A percentile compares a stretch with the other conserved stretches of the same genome.
Conservation (phyloP, 2,888 invertebrate species). For the Apamea anceps region DNA sequence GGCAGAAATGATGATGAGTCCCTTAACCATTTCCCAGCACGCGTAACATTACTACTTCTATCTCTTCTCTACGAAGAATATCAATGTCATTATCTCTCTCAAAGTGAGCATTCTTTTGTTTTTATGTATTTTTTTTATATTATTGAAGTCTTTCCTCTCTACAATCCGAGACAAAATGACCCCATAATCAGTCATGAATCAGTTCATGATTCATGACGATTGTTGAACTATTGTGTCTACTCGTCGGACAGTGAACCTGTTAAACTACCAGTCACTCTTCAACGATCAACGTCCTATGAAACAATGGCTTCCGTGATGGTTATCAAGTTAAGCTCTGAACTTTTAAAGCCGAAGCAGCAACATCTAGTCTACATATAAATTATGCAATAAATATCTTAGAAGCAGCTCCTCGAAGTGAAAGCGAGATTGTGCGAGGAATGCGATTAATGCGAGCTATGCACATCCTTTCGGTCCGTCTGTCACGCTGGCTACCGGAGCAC, state of each 20-base stretch:
- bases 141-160: neutral
- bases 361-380: constrained; percentile 66
- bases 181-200: too few species aligned
- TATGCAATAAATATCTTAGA: constrained; percentile 71
- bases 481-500: constrained; percentile 48
- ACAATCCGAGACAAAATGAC: too few species aligned
- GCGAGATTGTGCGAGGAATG: constrained; percentile 69
- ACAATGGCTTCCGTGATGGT: constrained; percentile 47
- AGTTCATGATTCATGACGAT: constrained; percentile 6
- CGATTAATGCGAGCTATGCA: constrained; percentile 68
- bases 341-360: constrained; percentile 34
- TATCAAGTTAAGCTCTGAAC: constrained; percentile 31
- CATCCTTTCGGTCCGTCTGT: constrained; percentile 71
- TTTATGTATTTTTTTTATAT: neutral
- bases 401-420: constrained; percentile 70
- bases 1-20: neutral
- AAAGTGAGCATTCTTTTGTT: neutral
- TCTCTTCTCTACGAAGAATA: neutral
- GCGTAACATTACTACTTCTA: neutral
- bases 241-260: constrained; percentile 30
- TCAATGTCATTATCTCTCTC: neutral
- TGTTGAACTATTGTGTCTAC: neutral
- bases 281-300: constrained; percentile 17
- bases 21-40: neutral
- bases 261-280: constrained; percentile 37